Base-by-base conservation (phyloP, 2,797 vertebrate genomes). In the Protonibea diacanthus region DNA sequence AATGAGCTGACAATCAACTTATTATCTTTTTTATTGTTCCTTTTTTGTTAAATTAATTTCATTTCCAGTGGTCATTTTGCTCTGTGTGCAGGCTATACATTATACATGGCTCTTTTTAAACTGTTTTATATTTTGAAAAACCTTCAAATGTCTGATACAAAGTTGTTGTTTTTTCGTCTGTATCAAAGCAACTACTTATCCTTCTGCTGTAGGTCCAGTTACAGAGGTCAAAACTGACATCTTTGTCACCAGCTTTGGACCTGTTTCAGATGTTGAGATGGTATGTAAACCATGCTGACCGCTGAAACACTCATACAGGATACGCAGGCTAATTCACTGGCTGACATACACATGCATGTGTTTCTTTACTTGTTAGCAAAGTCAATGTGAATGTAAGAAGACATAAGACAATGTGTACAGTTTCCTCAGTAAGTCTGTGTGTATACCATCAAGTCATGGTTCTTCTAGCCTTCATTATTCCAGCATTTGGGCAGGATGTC, bases 161-260 rank as follows among this genome's bases (percentile, higher is more conserved):
- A 86, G 40, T 69, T 65, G 38, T 69, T 58, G 38, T 75, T 59
- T 44, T 38, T 51, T 27, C n/a, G 8, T 64, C 10, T 12, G 1
- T 49, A 70, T 67, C 14, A 78, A 81, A 78, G 33, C 52, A 71
- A 78, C 47, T 27, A 42, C 58, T 81, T 65, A 40, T 87, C 6
- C n/a, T 33, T 81, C 52, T 85, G 72, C 71, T 83, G n/a, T 82
- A 96, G 95, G 95, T 92, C 95, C 94, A 15, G 95, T 96, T 25
- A 96, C 96, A 45, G 96, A 96, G 88, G 95, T 96, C 78, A 96
- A 96, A 94, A 96, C 96, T 3, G 96, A 96, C 90, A 96, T 96
- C 88, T 96, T 96, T 88, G 96, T 96, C 88, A 96, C 96, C 93
- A 96, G 96, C 91, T 96, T 96, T 83, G 96, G 96, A 86, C 96